Base-by-base conservation (phyloP, 2,797 vertebrate genomes). In the Manis pentadactyla region DNA sequence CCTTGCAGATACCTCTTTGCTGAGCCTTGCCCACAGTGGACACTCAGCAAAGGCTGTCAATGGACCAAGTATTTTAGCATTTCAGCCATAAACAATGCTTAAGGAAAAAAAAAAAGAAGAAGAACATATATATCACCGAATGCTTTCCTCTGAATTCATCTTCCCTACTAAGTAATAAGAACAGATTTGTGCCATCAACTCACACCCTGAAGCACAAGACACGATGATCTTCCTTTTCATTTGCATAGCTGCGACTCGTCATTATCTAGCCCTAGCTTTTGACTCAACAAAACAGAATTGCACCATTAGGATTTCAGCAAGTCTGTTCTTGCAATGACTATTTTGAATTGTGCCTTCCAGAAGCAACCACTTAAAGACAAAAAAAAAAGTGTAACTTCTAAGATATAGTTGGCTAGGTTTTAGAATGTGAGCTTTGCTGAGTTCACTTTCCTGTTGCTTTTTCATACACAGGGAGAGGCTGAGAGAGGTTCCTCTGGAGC, bases 241-340 rank as follows among this genome's bases (percentile, higher is more conserved):
- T 97, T 74, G 94, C 61, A 95, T 93, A 96, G 73, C 94, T 97
- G 66, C 0, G 2, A 96, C 31, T 97, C 7, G 0, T 96, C 96
- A 94, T 96, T 95, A 92, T 92, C 87, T 93, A 79, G 81, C 39
- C 92, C 90, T 73, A 59, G 71, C 92, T 95, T 95, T 93, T 78
- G 71, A 96, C 91, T 96, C 90, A 96, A 96, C 95, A 91, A 97
- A 97, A 95, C 12, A 88, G 95, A 93, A 94, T 74, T 96, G 93
- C 94, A 82, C 89, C 93, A 94, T 96, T 96, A 97, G 68, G 75
- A 94, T 88, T 96, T 93, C 63, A 53, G 92, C 96, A 77, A 79
- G 97, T 97, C 97, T 95, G 1, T 96, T 97, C 97, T 95, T 97
- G 97, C 73, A 90, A 18, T 51, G 31, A 90, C 82, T 92, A n/a